Conservation (phyloP, 2,888 invertebrate species). For the Drosophila colorata region DNA sequence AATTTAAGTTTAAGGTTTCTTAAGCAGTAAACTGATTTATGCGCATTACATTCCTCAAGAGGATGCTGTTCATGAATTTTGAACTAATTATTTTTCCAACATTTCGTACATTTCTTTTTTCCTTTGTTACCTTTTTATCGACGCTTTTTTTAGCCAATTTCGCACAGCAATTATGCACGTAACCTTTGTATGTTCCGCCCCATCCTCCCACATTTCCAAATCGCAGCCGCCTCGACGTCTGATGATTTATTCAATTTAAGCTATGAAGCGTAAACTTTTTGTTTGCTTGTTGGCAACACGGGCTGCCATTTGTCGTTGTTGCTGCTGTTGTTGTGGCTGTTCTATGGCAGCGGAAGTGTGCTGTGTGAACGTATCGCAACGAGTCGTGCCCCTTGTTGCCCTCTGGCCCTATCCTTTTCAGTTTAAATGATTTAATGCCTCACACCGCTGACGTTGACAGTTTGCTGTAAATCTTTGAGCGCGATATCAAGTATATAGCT, state of each 20-base stretch:
- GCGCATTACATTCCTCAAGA: not conserved
- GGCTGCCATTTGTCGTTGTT: conserved; percentile 16
- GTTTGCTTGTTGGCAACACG: conserved; percentile 53
- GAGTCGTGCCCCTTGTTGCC: conserved; percentile 26
- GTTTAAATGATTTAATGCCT: conserved; percentile 45
- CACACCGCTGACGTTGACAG: conserved; percentile 47
- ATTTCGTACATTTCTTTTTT: conserved; percentile 2
- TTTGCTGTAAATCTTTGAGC: conserved; percentile 32
- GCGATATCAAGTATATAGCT: not conserved
- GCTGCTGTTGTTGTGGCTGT: conserved; percentile 13
- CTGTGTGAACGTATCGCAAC: conserved; percentile 62
- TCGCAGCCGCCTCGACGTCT: conserved; percentile 51
- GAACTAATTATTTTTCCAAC: not conserved
- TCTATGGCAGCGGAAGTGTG: conserved; percentile 59
- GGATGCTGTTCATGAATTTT: not conserved
- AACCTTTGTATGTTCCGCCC: conserved; percentile 23
- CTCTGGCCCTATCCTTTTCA: conserved; percentile 28
- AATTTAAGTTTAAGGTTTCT: not conserved
- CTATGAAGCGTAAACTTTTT: conserved; percentile 77
- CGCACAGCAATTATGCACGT: conserved; percentile 65
- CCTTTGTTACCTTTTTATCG: conserved; percentile 14
- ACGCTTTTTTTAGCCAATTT: conserved; percentile 46
- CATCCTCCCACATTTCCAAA: conserved; percentile 23
- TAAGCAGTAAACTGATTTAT: not conserved
- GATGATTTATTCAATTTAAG: conserved; percentile 79